These are phyloP conservation scores for Trilocha varians DNA, from an alignment of 2,888 invertebrate genomes.

Conservation along the genomic window DNA sequence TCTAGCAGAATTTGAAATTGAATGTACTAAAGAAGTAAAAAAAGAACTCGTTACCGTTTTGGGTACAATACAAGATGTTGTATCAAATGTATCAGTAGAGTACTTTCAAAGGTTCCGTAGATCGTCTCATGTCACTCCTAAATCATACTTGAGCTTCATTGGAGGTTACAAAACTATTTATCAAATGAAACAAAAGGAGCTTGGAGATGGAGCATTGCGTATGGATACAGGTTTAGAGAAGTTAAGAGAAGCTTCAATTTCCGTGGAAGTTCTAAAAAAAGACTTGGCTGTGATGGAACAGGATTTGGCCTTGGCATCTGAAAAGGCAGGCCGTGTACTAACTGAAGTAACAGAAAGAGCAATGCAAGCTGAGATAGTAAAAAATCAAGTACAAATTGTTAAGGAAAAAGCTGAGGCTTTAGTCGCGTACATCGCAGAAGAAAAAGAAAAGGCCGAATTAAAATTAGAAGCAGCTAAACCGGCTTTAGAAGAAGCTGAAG, in stretches of 20 bases:
- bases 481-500: conserved; percentile 95
- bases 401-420: conserved; percentile 95
- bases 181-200: conserved; percentile 87
- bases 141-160: conserved; percentile 96
- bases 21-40: conserved; percentile 88
- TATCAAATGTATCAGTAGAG: conserved; percentile 86
- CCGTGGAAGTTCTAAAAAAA: conserved; percentile 91
- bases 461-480: conserved; percentile 97
- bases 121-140: conserved; percentile 97
- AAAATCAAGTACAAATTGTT: conserved; percentile 95
- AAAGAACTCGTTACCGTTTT: conserved; percentile 89
- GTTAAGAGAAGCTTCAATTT: conserved; percentile 94
- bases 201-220: conserved; percentile 90
- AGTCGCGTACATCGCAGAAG: conserved; percentile 88
- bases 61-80: conserved; percentile 95
- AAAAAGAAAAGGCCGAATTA: conserved; percentile 92
- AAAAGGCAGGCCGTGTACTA: conserved; percentile 90
- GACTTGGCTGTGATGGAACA: conserved; percentile 96
- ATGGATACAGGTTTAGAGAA: conserved; percentile 98
- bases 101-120: conserved; percentile 93
- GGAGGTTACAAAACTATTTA: conserved; percentile 97
- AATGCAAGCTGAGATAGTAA: conserved; percentile 95
- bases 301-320: conserved; percentile 92
- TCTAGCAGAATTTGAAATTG: conserved; percentile 89
- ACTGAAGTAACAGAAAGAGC: conserved; percentile 94